Evolutionary conservation across 2,888 invertebrate species (phyloP).

Genomic region (Achlya flavicornis): DNA sequence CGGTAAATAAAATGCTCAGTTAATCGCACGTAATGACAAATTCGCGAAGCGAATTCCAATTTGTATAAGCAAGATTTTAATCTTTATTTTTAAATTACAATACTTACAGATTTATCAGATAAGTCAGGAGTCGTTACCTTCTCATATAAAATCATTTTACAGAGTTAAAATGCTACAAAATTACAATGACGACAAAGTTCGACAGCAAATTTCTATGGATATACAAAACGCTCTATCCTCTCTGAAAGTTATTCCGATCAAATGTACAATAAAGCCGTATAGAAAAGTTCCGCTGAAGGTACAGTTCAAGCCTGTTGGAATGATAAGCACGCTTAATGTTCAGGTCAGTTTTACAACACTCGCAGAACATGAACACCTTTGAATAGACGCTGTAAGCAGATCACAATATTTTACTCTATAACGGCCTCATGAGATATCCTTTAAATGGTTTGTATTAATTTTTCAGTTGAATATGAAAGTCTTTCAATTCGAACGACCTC

Average conservation of each 20-base stretch:
- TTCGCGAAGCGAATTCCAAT: no score
- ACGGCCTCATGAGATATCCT: neutral
- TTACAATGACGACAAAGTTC: slow-evolving; percentile 62
- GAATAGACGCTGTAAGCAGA: no score
- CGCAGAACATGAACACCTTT: no score
- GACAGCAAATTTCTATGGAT: slow-evolving; percentile 67
- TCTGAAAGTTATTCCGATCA: slow-evolving; percentile 68
- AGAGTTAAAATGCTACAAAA: slow-evolving; percentile 67
- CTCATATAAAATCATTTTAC: slow-evolving; percentile 14
- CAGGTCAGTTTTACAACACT: slow-evolving; percentile 51
- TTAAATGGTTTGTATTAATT: no score
- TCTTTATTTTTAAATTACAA: no score
- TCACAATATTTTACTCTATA: no score
- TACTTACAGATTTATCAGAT: no score
- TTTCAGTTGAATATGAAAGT: slow-evolving; percentile 75
- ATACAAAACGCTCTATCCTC: slow-evolving; percentile 69
- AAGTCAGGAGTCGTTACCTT: no score
- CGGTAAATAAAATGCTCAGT: slow-evolving; percentile 44
- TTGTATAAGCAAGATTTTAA: no score
- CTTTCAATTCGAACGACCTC: slow-evolving; percentile 62
- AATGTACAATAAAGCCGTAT: slow-evolving; percentile 62
- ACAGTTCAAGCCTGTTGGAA: slow-evolving; percentile 73
- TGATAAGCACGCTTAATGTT: slow-evolving; percentile 68
- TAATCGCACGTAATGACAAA: no score
- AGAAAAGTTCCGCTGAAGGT: slow-evolving; percentile 71